Percentiles rank a stretch among this genome's conserved stretches.
Conservation (phyloP, 1,140 invertebrate species). For the Cyphomyrmex costatus region DNA sequence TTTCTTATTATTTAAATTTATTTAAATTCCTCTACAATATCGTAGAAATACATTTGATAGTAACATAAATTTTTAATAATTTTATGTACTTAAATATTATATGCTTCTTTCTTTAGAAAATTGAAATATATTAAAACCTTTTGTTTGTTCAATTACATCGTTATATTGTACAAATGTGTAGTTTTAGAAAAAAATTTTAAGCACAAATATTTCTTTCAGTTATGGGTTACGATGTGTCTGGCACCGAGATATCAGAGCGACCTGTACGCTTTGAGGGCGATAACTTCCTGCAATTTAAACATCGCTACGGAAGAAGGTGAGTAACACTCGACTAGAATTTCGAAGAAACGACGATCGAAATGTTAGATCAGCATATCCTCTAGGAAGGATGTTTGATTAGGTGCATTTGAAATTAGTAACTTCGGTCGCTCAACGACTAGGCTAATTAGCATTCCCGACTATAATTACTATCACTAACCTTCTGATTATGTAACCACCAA, state of each 20-base stretch:
- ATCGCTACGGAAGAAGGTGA: constrained; percentile 89
- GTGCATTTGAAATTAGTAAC: constrained; percentile 47
- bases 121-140: constrained; percentile 9
- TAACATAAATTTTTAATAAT: neutral
- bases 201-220: constrained; percentile 73
- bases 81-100: neutral
- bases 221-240: constrained; percentile 84
- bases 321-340: neutral
- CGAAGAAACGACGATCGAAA: constrained; percentile 2
- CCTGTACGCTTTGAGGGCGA: constrained; percentile 90
- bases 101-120: neutral
- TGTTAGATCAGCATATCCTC: constrained; percentile 32
- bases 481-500: constrained; percentile 78
- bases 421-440: constrained; percentile 9
- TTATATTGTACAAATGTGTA: neutral
- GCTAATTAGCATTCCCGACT: constrained; percentile 68
- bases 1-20: neutral
- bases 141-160: neutral
- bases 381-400: constrained; percentile 59
- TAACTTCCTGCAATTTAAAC: constrained; percentile 89
- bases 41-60: neutral
- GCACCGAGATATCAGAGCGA: constrained; percentile 86
- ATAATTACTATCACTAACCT: constrained; percentile 78
- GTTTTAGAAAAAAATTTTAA: neutral
- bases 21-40: neutral